These are phyloP conservation scores for Spilarctia lutea DNA, from an alignment of 2,888 invertebrate genomes.

Conservation along the genomic window DNA sequence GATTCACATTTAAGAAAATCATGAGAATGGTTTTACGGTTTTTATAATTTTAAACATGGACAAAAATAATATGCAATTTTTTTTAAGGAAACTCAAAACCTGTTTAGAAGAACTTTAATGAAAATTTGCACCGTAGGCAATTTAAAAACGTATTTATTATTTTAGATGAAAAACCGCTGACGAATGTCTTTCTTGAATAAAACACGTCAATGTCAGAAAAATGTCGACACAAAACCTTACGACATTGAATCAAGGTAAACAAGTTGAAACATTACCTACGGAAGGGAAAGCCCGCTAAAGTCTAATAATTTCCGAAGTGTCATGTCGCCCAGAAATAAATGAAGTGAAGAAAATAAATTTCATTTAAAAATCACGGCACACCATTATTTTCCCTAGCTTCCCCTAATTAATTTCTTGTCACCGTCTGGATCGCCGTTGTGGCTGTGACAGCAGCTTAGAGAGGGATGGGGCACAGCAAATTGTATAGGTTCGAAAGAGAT, in stretches of 20 bases:
- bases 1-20: neutral
- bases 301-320: constrained; percentile 85
- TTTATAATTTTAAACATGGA: neutral
- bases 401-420: constrained; percentile 87
- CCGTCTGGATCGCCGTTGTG: constrained; percentile 82
- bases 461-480: constrained; percentile 51
- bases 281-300: constrained; percentile 70
- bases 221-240: constrained; percentile 39
- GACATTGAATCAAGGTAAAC: constrained; percentile 65
- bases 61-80: neutral
- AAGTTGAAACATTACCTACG: constrained; percentile 71
- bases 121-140: neutral
- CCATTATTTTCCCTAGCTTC: constrained; percentile 84
- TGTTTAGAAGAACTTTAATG: neutral
- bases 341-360: constrained; percentile 85
- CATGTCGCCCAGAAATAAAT: constrained; percentile 84
- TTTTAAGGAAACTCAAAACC: neutral
- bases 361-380: constrained; percentile 85
- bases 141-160: neutral
- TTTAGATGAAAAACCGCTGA: neutral
- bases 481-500: constrained; percentile 52
- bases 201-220: constrained; percentile 24
- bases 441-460: constrained; percentile 77
- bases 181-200: neutral
- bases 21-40: too few relatives aligned